Percentiles rank a stretch among this genome's conserved stretches.
These are phyloP conservation scores for Hypena proboscidalis DNA, from an alignment of 2,888 invertebrate genomes.

Conservation along the genomic window DNA sequence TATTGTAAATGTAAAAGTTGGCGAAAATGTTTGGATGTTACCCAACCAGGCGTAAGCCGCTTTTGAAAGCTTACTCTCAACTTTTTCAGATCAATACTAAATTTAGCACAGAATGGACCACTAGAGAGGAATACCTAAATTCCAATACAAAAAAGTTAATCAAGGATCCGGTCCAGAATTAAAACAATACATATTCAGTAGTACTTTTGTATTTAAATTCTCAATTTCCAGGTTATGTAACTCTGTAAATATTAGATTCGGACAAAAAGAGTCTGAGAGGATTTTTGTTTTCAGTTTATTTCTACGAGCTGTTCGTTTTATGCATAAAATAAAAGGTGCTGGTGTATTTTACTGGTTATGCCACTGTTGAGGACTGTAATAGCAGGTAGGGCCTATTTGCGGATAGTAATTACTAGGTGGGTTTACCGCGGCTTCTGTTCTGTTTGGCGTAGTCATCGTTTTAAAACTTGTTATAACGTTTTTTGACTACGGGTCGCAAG, in stretches of 20 bases:
- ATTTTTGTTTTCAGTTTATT: constrained; percentile 14
- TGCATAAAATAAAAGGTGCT: constrained; percentile 44
- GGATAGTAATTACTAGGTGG: constrained; percentile 44
- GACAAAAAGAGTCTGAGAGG: constrained; percentile 6
- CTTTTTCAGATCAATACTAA: too few species aligned
- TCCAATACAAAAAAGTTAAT: too few species aligned
- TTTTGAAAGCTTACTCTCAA: too few species aligned
- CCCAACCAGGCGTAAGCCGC: too few species aligned
- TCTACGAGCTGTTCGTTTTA: constrained; percentile 20
- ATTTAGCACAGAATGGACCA: too few species aligned
- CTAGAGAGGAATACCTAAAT: too few species aligned
- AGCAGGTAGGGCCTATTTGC: constrained; percentile 41
- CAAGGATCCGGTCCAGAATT: neutral
- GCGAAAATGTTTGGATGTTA: too few species aligned
- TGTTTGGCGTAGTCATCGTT: too few species aligned
- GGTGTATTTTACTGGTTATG: constrained; percentile 42
- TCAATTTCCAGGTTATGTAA: constrained; percentile 11
- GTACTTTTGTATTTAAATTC: constrained; percentile 11
- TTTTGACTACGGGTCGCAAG: too few species aligned
- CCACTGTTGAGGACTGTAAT: constrained; percentile 30
- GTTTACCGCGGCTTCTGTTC: too few species aligned
- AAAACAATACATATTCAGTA: constrained; percentile 6
- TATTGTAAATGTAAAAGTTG: too few species aligned
- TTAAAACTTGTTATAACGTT: too few species aligned
- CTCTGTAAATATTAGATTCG: constrained; percentile 24